A percentile compares a stretch with the other conserved stretches of the same genome.
phyloP scores from a whole-genome alignment of 2,888 invertebrate genomes.

The Ectobius pallidus region DNA sequence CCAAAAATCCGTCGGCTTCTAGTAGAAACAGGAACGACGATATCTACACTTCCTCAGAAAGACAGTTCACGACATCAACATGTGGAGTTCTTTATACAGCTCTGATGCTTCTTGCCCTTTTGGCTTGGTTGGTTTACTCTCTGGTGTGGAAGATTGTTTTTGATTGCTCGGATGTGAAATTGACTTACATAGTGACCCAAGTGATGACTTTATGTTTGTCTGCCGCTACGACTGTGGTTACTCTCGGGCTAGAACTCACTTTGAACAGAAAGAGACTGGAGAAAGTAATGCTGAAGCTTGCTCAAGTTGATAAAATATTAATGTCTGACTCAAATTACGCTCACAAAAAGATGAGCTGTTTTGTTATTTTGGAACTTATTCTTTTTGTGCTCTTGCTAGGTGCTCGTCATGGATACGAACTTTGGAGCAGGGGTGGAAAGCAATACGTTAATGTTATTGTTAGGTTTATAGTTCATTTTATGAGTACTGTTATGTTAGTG shows the following conservation, averaged over 20 bases:
- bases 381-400: background rate
- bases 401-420: conserved; percentile 2
- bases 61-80: background rate
- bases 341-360: background rate
- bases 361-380: background rate
- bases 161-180: background rate
- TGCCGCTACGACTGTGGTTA: background rate
- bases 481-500: background rate
- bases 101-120: background rate
- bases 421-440: background rate
- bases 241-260: background rate
- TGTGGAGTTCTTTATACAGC: background rate
- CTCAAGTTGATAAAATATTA: conserved; percentile 1
- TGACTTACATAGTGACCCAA: conserved; percentile 3
- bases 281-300: conserved; percentile 2
- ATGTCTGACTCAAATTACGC: background rate
- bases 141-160: background rate
- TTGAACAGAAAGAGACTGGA: background rate
- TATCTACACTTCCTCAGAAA: background rate
- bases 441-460: background rate
- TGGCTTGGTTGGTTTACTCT: conserved; percentile 1
- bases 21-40: background rate
- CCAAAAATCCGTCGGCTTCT: background rate
- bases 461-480: background rate
- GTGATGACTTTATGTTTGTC: conserved; percentile 9